Evolutionary conservation across 2,888 invertebrate genomes (phyloP).

Genomic region (Junonia oenone): DNA sequence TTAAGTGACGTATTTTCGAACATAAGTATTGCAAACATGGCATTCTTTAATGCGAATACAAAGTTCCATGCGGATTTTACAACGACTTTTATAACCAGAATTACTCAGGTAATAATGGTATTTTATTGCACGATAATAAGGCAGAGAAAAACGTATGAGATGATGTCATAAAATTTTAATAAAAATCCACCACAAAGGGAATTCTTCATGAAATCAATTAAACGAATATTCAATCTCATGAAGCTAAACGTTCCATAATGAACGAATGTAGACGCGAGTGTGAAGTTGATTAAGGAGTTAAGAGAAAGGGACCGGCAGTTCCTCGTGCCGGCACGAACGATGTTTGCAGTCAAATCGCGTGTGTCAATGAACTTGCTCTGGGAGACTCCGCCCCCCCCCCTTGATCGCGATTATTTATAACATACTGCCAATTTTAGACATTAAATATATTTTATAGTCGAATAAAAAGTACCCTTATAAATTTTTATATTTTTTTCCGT

Average conservation of each 20-base stretch:
- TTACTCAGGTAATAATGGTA: no score
- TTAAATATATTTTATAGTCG: background rate
- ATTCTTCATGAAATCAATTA: background rate
- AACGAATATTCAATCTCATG: background rate
- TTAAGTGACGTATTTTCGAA: no score
- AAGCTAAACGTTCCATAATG: conserved; percentile 1
- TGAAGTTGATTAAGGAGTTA: conserved; percentile 20
- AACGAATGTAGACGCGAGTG: background rate
- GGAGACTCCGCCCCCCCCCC: conserved; percentile 9
- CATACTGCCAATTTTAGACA: background rate
- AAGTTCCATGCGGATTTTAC: no score
- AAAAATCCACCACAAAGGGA: no score
- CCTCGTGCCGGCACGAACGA: conserved; percentile 21
- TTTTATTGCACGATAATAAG: no score
- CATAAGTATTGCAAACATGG: no score
- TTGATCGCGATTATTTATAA: conserved; percentile 23
- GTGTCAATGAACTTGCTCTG: conserved; percentile 32
- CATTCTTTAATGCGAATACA: no score
- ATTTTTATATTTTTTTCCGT: no score
- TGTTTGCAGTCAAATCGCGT: conserved; percentile 32
- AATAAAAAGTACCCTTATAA: background rate
- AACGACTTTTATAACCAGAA: no score
- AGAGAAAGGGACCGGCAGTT: conserved; percentile 24
- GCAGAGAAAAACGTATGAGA: no score
- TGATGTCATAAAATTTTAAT: no score